A percentile compares a stretch with the other conserved stretches of the same genome.
These are phyloP conservation scores for Aphelenchoides besseyi DNA, from an alignment of 1,140 invertebrate species.

Conservation along the genomic window DNA sequence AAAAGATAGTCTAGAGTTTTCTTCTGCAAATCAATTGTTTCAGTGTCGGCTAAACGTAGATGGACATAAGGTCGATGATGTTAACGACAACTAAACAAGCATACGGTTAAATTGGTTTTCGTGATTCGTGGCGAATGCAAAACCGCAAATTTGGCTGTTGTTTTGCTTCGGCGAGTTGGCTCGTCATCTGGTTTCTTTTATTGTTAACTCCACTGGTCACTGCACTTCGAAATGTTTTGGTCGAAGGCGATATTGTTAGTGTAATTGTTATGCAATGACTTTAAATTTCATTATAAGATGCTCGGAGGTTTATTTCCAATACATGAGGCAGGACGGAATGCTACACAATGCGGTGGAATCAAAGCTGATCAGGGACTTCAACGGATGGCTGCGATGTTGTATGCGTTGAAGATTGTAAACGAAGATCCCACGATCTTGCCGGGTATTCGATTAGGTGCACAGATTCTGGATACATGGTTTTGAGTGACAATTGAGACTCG, in stretches of 20 bases:
- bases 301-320: conserved; percentile 77
- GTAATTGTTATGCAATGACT: too few species aligned
- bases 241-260: too few species aligned
- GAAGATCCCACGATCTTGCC: conserved; percentile 68
- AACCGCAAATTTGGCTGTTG: background rate
- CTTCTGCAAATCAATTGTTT: too few species aligned
- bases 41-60: too few species aligned
- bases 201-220: background rate
- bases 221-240: background rate
- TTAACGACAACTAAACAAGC: background rate
- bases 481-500: too few species aligned
- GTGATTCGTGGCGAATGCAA: background rate
- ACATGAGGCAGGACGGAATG: conserved; percentile 64
- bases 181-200: background rate
- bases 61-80: too few species aligned
- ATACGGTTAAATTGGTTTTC: background rate
- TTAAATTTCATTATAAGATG: conserved; percentile 68
- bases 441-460: conserved; percentile 71
- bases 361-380: conserved; percentile 70
- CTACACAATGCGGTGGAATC: conserved; percentile 55
- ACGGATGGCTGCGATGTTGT: conserved; percentile 76
- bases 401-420: conserved; percentile 75
- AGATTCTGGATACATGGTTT: conserved; percentile 77
- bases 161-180: background rate
- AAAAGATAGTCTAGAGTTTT: too few species aligned